These are phyloP conservation scores for Ceratina japonica DNA, from an alignment of 1,140 invertebrate genomes.

Conservation along the genomic window DNA sequence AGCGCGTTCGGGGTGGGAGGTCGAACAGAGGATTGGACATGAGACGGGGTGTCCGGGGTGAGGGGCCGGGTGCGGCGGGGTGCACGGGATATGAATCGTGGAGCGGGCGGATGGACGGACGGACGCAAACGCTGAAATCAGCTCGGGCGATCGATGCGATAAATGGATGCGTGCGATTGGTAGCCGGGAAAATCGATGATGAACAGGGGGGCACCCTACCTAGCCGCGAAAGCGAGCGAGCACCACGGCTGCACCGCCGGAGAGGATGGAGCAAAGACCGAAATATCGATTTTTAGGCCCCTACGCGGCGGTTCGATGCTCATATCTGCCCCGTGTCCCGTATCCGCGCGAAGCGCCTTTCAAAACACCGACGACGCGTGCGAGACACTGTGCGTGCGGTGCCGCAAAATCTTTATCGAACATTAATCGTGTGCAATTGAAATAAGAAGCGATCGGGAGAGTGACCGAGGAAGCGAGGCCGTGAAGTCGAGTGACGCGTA, in stretches of 20 bases:
- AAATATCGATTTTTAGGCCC: conserved; percentile 81
- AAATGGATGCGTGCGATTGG: conserved; percentile 80
- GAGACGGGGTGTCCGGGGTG: conserved; percentile 2
- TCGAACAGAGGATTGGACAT: conserved; percentile 29
- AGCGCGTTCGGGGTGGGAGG: conserved; percentile 41
- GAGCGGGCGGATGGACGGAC: conserved; percentile 68
- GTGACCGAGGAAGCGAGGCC: not conserved
- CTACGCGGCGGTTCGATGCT: conserved; percentile 78
- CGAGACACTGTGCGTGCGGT: conserved; percentile 52
- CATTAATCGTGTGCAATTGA: conserved; percentile 32
- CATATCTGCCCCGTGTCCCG: conserved; percentile 74
- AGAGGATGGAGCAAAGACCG: conserved; percentile 79
- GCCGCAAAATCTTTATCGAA: conserved; percentile 31
- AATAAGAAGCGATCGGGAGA: not conserved
- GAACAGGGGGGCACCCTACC: conserved; percentile 75
- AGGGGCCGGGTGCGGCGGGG: conserved; percentile 36
- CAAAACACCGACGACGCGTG: conserved; percentile 68
- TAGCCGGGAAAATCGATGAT: conserved; percentile 78
- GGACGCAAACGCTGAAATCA: conserved; percentile 77
- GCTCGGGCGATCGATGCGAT: conserved; percentile 79
- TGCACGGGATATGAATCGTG: conserved; percentile 55
- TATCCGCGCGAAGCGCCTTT: conserved; percentile 67
- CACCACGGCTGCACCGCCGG: conserved; percentile 54
- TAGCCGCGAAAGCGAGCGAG: conserved; percentile 57
- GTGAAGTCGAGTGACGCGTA: conserved; percentile 28